Percentiles rank a stretch among this genome's conserved stretches.
phyloP scores from a whole-genome alignment of 2,888 invertebrate species.

The Eretmocerus hayati region DNA sequence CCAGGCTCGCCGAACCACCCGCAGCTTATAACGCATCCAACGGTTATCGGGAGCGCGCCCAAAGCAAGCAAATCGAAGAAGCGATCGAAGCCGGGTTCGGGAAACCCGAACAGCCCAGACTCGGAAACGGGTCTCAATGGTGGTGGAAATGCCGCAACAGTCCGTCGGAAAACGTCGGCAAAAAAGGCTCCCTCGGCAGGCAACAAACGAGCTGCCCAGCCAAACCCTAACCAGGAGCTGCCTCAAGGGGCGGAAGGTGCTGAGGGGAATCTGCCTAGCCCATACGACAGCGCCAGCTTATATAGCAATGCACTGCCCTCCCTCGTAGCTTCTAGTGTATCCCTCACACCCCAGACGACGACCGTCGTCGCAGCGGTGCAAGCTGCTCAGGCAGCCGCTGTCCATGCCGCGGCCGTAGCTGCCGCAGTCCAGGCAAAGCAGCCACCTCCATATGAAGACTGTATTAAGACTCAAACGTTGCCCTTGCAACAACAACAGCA shows the following conservation, averaged over 20 bases:
- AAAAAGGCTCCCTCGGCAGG: slow-evolving; percentile 61
- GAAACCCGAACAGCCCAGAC: slow-evolving; percentile 63
- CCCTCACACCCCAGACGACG: slow-evolving; percentile 44
- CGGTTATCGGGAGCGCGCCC: slow-evolving; percentile 65
- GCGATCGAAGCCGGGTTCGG: slow-evolving; percentile 57
- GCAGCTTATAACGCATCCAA: slow-evolving; percentile 76
- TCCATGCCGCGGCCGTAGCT: slow-evolving; percentile 47
- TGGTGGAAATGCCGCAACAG: slow-evolving; percentile 48
- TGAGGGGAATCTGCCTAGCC: slow-evolving; percentile 63
- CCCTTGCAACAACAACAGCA: too few species aligned
- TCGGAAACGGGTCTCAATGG: slow-evolving; percentile 49
- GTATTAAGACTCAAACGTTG: slow-evolving; percentile 71
- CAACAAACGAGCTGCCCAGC: slow-evolving; percentile 44
- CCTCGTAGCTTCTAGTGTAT: slow-evolving; percentile 50
- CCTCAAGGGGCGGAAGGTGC: slow-evolving; percentile 62
- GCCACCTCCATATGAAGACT: slow-evolving; percentile 85
- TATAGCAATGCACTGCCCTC: slow-evolving; percentile 75
- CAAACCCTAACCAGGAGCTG: slow-evolving; percentile 49
- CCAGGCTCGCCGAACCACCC: slow-evolving; percentile 65
- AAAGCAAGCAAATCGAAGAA: slow-evolving; percentile 67
- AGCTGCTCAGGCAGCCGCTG: slow-evolving; percentile 51
- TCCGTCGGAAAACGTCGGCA: slow-evolving; percentile 70
- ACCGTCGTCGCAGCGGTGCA: slow-evolving; percentile 56
- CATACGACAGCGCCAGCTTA: slow-evolving; percentile 75
- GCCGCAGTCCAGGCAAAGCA: slow-evolving; percentile 53